Conservation (phyloP, 2,113 vertebrate species). For the Antigone vipio region DNA sequence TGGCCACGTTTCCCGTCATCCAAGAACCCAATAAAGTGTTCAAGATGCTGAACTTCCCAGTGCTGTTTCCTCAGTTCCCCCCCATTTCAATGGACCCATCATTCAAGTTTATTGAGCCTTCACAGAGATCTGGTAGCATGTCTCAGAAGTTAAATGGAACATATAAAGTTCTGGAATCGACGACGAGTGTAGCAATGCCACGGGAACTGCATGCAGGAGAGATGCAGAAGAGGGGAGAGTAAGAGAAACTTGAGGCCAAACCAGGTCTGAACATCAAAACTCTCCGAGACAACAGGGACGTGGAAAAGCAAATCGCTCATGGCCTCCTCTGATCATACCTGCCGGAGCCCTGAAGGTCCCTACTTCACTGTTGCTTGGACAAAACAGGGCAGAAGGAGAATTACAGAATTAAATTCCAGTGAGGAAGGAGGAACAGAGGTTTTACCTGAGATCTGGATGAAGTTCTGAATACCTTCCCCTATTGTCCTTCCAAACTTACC, state of each 20-base stretch:
- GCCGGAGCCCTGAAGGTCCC: neutral
- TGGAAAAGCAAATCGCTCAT: neutral
- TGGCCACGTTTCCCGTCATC: neutral
- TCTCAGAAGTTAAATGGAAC: neutral
- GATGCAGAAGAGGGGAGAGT: neutral
- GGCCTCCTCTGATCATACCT: neutral
- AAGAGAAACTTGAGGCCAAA: neutral
- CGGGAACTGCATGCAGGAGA: neutral
- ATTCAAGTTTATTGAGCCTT: neutral
- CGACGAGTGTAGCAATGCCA: rapidly evolving
- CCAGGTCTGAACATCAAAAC: neutral
- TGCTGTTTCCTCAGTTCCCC: neutral
- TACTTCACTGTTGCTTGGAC: neutral
- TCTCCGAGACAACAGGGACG: neutral
- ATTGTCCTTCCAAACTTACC: neutral
- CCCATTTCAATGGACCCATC: neutral
- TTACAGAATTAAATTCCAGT: neutral
- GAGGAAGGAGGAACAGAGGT: neutral
- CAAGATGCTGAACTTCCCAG: neutral
- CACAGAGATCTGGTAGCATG: neutral
- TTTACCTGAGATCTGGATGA: neutral
- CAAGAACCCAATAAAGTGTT: neutral
- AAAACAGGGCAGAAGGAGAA: neutral
- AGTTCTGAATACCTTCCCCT: neutral
- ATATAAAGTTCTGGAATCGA: neutral